A percentile compares a stretch with the other conserved stretches of the same genome.
These are phyloP conservation scores for Halotydeus destructor DNA, from an alignment of 1,140 invertebrate genomes.

Conservation along the genomic window DNA sequence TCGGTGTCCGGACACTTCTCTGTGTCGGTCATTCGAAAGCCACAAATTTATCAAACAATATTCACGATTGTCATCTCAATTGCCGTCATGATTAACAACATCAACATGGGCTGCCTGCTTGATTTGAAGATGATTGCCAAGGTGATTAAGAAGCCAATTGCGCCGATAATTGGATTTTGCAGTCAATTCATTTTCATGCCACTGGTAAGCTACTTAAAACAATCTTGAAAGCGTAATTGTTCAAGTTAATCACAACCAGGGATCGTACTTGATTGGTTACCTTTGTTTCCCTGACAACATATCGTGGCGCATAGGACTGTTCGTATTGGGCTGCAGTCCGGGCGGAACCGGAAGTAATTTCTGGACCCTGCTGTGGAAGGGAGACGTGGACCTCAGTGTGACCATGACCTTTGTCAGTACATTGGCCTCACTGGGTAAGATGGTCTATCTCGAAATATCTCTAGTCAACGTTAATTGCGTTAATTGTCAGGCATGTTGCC, in stretches of 20 bases:
- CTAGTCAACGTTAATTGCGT: background rate
- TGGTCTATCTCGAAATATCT: background rate
- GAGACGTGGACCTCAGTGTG: conserved; percentile 24
- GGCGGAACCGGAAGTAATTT: conserved; percentile 32
- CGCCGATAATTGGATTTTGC: conserved; percentile 52
- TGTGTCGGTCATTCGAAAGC: background rate
- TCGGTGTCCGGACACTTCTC: too few species aligned
- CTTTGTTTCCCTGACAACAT: conserved; percentile 34
- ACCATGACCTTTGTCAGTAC: conserved; percentile 28
- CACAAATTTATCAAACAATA: conserved; percentile 22
- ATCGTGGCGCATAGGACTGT: conserved; percentile 55
- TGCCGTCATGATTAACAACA: conserved; percentile 59
- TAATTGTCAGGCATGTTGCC: conserved; percentile 28
- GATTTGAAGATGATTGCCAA: conserved; percentile 45
- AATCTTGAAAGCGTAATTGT: background rate
- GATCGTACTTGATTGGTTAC: conserved; percentile 11
- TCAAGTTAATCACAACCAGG: conserved; percentile 3
- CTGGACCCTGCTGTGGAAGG: conserved; percentile 23
- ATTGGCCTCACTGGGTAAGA: conserved; percentile 23
- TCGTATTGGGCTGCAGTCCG: conserved; percentile 69
- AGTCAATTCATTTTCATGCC: conserved; percentile 74
- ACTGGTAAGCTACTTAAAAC: conserved; percentile 35
- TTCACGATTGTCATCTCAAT: conserved; percentile 52
- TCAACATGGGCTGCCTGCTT: conserved; percentile 77
- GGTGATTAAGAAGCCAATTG: conserved; percentile 46